Evolutionary conservation across 2,888 invertebrate genomes (phyloP), one percentile per base, ranked within the genome.

Genomic region (Dasysyrphus albostriatus): DNA sequence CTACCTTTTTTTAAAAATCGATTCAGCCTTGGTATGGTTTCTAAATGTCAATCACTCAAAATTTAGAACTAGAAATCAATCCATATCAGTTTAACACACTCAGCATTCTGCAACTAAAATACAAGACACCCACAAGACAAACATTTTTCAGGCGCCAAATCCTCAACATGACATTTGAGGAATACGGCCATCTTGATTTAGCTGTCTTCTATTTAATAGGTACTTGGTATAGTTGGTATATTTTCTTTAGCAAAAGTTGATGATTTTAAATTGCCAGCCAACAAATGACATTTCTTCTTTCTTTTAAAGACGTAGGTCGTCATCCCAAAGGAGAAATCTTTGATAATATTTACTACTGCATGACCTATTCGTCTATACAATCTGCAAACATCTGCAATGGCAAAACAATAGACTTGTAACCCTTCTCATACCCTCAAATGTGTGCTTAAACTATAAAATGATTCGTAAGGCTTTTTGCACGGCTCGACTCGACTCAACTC

Each of bases 261-360:
- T n/a, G 39, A 24, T 24, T 61, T 42, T 9, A 44, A 32, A 44
- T 29, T 63, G 44, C 24, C 29, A 63, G 44, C 24, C 29, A 63
- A 63, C 14, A 63, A 63, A 42, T 63, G 44, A 47, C 32, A 65
- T 65, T 32, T n/a, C 65, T 34, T 47, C 16, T 10, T 5, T n/a
- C n/a, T 16, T 47, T 32, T 29, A 32, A 44, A 5, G 44, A 12
- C 59, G 6, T 54, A 54, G 37, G 12, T 12, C 12, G 7, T 49
- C 29, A 16, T 32, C 34, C 34, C 12, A 12, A 37, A 19, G 7
- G 12, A 37, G 49, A 51, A n/a, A 34, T 56, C 9, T 19, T n/a
- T 58, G 77, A 75, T 77, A 77, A 56, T 74, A 74, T 77, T 82
- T 83, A 75, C 83, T 34, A 75, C 87, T 70, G 87, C 83, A 87